These are phyloP conservation scores for Lithophane semibrunnea DNA, from an alignment of 2,888 invertebrate species.

Conservation along the genomic window DNA sequence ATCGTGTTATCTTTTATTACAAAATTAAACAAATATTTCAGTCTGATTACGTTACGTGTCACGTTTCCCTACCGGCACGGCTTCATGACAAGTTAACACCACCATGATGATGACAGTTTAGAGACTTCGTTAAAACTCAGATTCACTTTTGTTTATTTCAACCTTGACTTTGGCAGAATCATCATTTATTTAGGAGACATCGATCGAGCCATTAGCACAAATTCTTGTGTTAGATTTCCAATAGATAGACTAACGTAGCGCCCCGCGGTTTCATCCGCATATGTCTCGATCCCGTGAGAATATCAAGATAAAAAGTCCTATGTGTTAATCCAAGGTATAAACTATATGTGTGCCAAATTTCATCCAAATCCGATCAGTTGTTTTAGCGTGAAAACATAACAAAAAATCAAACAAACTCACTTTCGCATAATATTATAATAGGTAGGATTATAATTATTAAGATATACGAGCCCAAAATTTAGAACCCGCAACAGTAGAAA, in stretches of 20 bases:
- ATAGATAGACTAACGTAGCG: not conserved
- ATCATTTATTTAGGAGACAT: not conserved
- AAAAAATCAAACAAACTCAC: too few relatives aligned
- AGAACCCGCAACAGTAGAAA: not conserved
- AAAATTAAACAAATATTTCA: conserved; percentile 49
- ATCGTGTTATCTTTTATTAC: conserved; percentile 53
- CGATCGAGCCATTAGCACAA: not conserved
- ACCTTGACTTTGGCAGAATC: not conserved
- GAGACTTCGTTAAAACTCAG: not conserved
- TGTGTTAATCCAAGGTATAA: too few relatives aligned
- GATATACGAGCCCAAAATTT: not conserved
- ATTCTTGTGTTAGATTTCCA: not conserved
- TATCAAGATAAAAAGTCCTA: too few relatives aligned
- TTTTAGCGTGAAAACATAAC: too few relatives aligned
- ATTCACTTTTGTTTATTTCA: conserved; percentile 21
- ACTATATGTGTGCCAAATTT: too few relatives aligned
- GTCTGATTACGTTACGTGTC: conserved; percentile 25
- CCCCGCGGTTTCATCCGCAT: too few relatives aligned
- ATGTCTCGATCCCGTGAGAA: too few relatives aligned
- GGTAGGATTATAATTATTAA: too few relatives aligned
- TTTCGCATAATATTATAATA: too few relatives aligned
- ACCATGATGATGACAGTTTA: not conserved
- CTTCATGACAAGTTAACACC: conserved; percentile 16
- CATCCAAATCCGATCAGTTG: too few relatives aligned
- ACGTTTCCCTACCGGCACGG: conserved; percentile 23